Evolutionary conservation across 2,113 vertebrate genomes (phyloP), one percentile per base, ranked within the genome.

Genomic region (Calonectris borealis): DNA sequence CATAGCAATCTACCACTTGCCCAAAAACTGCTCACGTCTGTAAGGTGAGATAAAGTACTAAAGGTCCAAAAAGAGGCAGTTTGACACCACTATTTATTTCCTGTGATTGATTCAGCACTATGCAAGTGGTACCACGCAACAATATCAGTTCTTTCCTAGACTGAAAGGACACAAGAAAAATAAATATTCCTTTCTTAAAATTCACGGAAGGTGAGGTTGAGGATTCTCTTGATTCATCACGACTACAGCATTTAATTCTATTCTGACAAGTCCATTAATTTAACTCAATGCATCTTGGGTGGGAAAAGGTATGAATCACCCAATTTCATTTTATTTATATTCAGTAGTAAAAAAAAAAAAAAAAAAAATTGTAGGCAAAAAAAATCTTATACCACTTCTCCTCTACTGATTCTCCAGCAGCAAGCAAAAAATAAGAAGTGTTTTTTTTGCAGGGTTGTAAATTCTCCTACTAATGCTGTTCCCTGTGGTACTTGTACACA

Each of bases 31-130:
- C 32, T 86, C 48, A 25, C 0, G 0, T 52, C 57, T 66, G 4
- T 72, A 61, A 84, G 49, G 54, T 22, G 36, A 92, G 49, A 93
- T 64, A 15, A 95, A 92, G 16, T 25, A 87, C 42, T 42, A 76
- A 70, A 72, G 46, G 32, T 60, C 26, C 55, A 78, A 51, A 61
- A 90, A 81, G 52, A 92, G 66, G 40, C 61, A 87, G 64, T 49
- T 77, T 88, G 86, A 89, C 81, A 83, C 49, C 38, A 40, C 32
- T 73, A 24, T 94, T 66, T 84, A 80, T 93, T 95, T 94, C 65
- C 64, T 77, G 52, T 58, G 61, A 91, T 76, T 89, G 78, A 93
- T 91, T 93, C 84, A 92, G 49, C 49, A 19, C 38, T 52, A 48
- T 8, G 2, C 19, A 60, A 86, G 60, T 40, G 34, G 24, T 73